Evolutionary conservation across 2,113 vertebrate genomes (phyloP), one percentile per base, ranked within the genome.

Genomic region (Phodopus roborovskii): DNA sequence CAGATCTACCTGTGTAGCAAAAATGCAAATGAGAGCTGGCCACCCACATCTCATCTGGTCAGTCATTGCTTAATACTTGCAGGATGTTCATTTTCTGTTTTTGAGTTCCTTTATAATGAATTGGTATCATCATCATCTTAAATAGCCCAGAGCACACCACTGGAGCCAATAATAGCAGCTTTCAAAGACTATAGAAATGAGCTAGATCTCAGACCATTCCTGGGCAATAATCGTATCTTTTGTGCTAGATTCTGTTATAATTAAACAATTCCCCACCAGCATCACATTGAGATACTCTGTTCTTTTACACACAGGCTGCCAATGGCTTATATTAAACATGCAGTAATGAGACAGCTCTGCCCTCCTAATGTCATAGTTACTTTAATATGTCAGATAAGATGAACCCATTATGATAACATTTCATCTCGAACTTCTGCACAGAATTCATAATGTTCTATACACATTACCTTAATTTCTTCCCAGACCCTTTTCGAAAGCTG

Each of bases 381-480:
- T 93, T 98, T 95, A 98, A 97, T 94, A 96, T 93, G 94, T 97
- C 97, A 97, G 96, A 97, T 96, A 95, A 97, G 92, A 97, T 89
- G 85, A 84, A 95, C 39, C 82, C 94, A 96, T 94, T 94, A 89
- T 91, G 94, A 82, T 87, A 95, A 94, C 82, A 85, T 81, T 79
- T 93, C 90, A 93, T 64, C 92, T 93, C 24, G 2, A 48, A 71
- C 66, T 91, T 91, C 48, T 87, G 78, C 33, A 84, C 90, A 97
- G 82, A 90, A 71, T 86, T 92, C 53, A 62, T 24, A 75, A 53
- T 42, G 53, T 56, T 95, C 95, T 75, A 79, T 64, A 48, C 60
- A 45, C 20, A 75, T 83, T 53, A 13, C 42, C 24, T 64, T 83
- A 83, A 77, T 56, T 60, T 62, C 89, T 89, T 3, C 84, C 78